A percentile compares a stretch with the other conserved stretches of the same genome.
phyloP scores from a whole-genome alignment of 2,113 vertebrate species.

The Camelus dromedarius region DNA sequence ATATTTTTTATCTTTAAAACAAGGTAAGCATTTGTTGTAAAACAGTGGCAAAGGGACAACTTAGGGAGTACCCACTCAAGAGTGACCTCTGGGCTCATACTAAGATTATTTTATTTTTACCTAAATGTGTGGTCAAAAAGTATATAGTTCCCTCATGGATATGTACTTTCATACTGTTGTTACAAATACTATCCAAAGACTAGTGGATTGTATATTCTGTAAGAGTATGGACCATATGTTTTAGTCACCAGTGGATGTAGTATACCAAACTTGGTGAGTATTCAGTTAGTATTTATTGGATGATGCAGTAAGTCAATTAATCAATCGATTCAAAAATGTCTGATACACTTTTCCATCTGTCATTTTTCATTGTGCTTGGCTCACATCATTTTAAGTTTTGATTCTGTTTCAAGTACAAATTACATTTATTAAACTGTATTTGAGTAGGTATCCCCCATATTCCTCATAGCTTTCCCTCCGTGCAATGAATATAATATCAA shows the following conservation, averaged over 20 bases:
- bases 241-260: neutral
- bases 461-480: neutral
- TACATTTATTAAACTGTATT: neutral
- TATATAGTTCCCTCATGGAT: neutral
- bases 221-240: neutral
- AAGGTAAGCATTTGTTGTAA: neutral
- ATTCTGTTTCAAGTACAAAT: neutral
- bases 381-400: neutral
- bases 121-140: neutral
- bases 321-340: neutral
- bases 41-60: neutral
- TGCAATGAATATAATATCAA: slow-evolving; percentile 4
- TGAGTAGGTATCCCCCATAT: neutral
- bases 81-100: neutral
- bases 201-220: neutral
- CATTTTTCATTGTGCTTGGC: neutral
- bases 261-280: slow-evolving; percentile 18
- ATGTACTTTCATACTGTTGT: neutral
- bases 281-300: neutral
- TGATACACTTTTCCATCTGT: neutral
- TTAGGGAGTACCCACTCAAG: neutral
- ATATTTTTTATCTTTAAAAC: neutral
- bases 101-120: slow-evolving; percentile 24
- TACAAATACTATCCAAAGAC: neutral
- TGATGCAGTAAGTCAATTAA: neutral